Evolutionary conservation across 2,797 vertebrate genomes (phyloP).

Genomic region (Pogonophryne albipinna): DNA sequence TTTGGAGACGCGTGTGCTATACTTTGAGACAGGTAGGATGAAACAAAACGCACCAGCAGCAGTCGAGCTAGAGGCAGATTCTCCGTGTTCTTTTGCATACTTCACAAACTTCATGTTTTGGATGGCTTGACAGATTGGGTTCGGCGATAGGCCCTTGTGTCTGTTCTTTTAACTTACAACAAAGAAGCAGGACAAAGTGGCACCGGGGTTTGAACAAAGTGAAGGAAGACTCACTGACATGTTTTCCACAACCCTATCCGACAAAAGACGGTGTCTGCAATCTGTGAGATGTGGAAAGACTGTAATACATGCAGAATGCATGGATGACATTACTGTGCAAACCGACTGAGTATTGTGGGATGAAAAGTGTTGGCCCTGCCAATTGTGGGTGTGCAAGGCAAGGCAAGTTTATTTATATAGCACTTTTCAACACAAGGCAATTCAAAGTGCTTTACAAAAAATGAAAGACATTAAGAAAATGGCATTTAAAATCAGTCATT

Average conservation of each 20-base stretch:
- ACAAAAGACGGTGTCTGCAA: constrained; percentile 51
- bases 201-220: constrained; percentile 60
- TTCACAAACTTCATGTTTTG: constrained; percentile 69
- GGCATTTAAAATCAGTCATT: too few species aligned
- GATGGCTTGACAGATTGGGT: constrained; percentile 83
- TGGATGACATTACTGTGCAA: constrained; percentile 30
- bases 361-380: constrained; percentile 32
- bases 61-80: constrained; percentile 66
- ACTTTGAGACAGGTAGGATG: constrained; percentile 76
- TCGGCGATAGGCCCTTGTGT: constrained; percentile 66
- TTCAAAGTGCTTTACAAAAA: too few species aligned
- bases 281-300: constrained; percentile 38
- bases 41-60: constrained; percentile 59
- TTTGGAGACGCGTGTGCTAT: constrained; percentile 63
- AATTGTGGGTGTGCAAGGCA: constrained; percentile 38
- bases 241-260: constrained; percentile 52
- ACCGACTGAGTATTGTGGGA: constrained; percentile 36
- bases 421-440: too few species aligned
- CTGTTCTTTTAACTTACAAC: constrained; percentile 70
- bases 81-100: constrained; percentile 61
- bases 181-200: constrained; percentile 61
- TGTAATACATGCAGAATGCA: constrained; percentile 33
- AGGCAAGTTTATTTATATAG: too few species aligned
- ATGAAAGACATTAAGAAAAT: too few species aligned
- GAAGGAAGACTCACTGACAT: constrained; percentile 56